Percentiles rank a stretch among this genome's conserved stretches.
Conservation (phyloP, 2,797 vertebrate species). For the Tragelaphus eurycerus region DNA sequence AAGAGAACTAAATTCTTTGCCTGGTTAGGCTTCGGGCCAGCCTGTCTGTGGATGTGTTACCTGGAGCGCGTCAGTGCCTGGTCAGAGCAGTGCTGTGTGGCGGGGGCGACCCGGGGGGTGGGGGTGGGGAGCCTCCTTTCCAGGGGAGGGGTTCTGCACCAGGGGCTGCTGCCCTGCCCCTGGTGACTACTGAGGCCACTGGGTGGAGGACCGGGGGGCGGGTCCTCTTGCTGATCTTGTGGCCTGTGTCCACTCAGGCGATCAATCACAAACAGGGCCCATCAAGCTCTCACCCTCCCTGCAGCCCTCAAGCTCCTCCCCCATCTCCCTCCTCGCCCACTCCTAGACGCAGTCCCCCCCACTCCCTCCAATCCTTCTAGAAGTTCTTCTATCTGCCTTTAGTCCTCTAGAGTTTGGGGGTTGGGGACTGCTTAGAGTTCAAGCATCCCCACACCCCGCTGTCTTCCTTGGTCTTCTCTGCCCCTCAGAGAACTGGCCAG, state of each 20-base stretch:
- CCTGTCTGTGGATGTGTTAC: neutral
- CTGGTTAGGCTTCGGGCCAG: neutral
- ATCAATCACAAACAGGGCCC: neutral
- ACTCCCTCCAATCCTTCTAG: neutral
- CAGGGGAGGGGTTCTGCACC: neutral
- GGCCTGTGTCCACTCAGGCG: neutral
- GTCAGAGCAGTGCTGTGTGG: neutral
- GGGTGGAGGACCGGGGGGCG: neutral
- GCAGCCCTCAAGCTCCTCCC: neutral
- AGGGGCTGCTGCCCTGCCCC: neutral
- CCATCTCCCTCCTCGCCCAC: neutral
- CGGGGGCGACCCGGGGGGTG: rapidly evolving
- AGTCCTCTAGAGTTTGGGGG: neutral
- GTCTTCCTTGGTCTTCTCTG: neutral
- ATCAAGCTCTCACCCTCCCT: neutral
- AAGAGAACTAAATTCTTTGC: neutral
- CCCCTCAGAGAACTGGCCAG: neutral
- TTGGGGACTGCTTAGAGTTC: neutral
- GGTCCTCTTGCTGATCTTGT: neutral
- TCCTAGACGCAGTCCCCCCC: neutral
- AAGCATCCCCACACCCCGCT: neutral
- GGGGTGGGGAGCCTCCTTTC: neutral
- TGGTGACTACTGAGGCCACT: neutral
- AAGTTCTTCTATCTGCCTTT: neutral
- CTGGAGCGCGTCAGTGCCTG: rapidly evolving